Evolutionary conservation across 2,888 invertebrate genomes (phyloP).

Genomic region (Lysandra coridon): DNA sequence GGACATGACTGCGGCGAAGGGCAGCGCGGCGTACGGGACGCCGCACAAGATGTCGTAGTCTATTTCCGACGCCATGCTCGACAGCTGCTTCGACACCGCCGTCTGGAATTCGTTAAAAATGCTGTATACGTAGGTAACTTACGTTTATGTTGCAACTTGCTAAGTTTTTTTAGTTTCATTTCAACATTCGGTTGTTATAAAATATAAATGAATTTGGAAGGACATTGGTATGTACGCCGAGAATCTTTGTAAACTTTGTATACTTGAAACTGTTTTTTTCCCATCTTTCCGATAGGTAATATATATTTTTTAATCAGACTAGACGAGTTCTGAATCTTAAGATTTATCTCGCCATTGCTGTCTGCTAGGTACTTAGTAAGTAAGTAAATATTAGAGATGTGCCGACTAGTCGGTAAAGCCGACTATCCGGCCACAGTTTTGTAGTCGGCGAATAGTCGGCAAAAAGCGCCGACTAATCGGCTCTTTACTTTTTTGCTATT

Average conservation of each 20-base stretch:
- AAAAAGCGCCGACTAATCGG: too few relatives aligned
- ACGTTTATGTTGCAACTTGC: not conserved
- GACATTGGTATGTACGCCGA: too few relatives aligned
- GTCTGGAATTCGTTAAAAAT: slow-evolving; percentile 50
- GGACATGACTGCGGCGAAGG: slow-evolving; percentile 93
- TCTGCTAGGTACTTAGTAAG: too few relatives aligned
- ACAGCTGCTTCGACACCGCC: slow-evolving; percentile 60
- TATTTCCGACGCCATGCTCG: slow-evolving; percentile 56
- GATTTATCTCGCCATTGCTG: too few relatives aligned
- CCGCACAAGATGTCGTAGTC: slow-evolving; percentile 90
- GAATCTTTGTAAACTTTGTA: not conserved
- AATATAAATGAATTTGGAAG: not conserved
- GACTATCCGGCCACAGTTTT: too few relatives aligned
- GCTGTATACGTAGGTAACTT: not conserved
- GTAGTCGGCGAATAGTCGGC: too few relatives aligned
- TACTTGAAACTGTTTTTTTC: not conserved
- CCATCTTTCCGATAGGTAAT: too few relatives aligned
- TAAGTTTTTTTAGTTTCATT: not conserved
- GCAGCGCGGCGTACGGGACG: slow-evolving; percentile 98
- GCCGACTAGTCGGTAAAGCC: too few relatives aligned
- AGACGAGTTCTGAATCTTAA: too few relatives aligned
- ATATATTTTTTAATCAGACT: too few relatives aligned
- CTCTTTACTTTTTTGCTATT: too few relatives aligned
- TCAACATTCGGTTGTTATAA: not conserved
- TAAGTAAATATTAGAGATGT: too few relatives aligned